Evolutionary conservation across 2,888 invertebrate species (phyloP).

Genomic region (Leucophenga montana): DNA sequence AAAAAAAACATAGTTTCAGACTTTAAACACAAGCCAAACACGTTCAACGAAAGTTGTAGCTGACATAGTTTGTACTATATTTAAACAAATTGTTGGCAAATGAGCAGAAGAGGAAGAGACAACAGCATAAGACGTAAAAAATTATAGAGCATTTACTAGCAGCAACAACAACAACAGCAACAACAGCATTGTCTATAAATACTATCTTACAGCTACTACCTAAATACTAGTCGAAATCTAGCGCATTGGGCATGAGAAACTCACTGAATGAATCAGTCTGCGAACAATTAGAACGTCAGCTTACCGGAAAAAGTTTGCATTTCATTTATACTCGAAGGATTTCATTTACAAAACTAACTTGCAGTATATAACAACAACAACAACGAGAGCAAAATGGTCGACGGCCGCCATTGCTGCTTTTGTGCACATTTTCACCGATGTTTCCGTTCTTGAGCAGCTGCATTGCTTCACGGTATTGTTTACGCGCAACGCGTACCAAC

Average conservation of each 20-base stretch:
- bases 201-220: too few relatives aligned
- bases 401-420: background rate
- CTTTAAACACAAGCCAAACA: too few relatives aligned
- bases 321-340: slow-evolving; percentile 61
- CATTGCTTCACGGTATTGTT: slow-evolving; percentile 35
- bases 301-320: slow-evolving; percentile 66
- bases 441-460: slow-evolving; percentile 33
- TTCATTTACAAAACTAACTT: slow-evolving; percentile 52
- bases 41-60: slow-evolving; percentile 32
- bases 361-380: slow-evolving; percentile 11
- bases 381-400: background rate
- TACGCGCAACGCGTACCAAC: background rate
- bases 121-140: background rate
- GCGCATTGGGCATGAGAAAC: too few relatives aligned
- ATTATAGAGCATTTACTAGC: background rate
- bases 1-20: background rate
- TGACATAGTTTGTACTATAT: slow-evolving; percentile 40
- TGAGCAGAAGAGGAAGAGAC: slow-evolving; percentile 29
- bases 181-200: background rate
- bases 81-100: too few relatives aligned
- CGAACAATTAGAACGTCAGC: slow-evolving; percentile 62
- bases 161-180: slow-evolving; percentile 26
- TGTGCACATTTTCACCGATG: slow-evolving; percentile 29
- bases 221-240: too few relatives aligned
- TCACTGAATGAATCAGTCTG: slow-evolving; percentile 36